Percentiles rank a stretch among this genome's conserved stretches.
phyloP scores from a whole-genome alignment of 2,888 invertebrate genomes.

The Metellina segmentata region DNA sequence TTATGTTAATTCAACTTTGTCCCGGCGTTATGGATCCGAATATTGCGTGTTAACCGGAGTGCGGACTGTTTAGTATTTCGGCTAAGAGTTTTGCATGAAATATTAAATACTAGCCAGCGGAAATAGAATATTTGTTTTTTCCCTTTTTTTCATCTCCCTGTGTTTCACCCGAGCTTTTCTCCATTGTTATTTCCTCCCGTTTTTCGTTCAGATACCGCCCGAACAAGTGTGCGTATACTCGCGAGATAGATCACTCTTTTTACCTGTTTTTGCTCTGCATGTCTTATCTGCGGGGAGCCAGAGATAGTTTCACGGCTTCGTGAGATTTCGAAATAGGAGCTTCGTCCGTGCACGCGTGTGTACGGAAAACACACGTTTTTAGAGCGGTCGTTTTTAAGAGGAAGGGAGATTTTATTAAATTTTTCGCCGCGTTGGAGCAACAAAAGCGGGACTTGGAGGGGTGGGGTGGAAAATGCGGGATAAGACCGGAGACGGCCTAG shows the following conservation, averaged over 20 bases:
- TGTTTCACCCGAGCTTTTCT: not conserved
- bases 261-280: not conserved
- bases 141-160: conserved; percentile 9
- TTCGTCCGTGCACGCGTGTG: not conserved
- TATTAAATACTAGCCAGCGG: conserved; percentile 51
- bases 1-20: conserved; percentile 46
- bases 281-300: conserved; percentile 25
- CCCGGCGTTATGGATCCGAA: conserved; percentile 45
- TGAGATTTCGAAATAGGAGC: conserved; percentile 24
- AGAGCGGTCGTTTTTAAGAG: conserved; percentile 9
- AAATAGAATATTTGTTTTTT: conserved; percentile 62
- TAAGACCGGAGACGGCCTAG: conserved; percentile 36
- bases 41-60: conserved; percentile 44
- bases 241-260: not conserved
- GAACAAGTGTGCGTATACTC: too few species aligned
- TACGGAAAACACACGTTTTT: not conserved
- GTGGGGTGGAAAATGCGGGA: not conserved
- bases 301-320: conserved; percentile 42
- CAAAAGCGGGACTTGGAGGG: not conserved
- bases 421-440: not conserved
- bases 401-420: conserved; percentile 48
- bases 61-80: conserved; percentile 62
- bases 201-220: not conserved
- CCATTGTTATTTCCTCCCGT: conserved; percentile 17
- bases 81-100: conserved; percentile 58